Percentiles rank a stretch among this genome's conserved stretches.
Conservation (phyloP, 2,888 invertebrate genomes). For the Pocota personata region DNA sequence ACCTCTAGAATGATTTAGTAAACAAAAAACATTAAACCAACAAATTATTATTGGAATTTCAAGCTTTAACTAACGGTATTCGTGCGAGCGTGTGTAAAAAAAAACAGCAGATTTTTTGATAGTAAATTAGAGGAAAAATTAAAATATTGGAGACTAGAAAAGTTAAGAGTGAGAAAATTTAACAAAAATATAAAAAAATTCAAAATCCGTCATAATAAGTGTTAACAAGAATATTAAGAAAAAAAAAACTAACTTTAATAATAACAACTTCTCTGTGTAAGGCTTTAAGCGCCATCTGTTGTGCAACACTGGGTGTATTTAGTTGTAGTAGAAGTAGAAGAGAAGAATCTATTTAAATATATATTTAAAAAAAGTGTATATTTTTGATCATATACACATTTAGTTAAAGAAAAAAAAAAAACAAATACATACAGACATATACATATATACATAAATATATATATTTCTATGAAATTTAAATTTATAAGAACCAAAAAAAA, state of each 20-base stretch:
- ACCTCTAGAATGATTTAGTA: neutral
- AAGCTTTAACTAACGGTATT: slow-evolving; percentile 66
- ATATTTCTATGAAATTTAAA: slow-evolving; percentile 71
- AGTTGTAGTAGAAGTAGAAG: slow-evolving; percentile 39
- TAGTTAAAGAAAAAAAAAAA: slow-evolving; percentile 40
- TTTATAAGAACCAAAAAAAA: slow-evolving; percentile 7
- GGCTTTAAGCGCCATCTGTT: slow-evolving; percentile 72
- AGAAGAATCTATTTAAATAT: slow-evolving; percentile 59
- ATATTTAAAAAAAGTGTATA: slow-evolving; percentile 45
- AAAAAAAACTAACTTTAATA: neutral
- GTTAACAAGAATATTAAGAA: slow-evolving; percentile 43
- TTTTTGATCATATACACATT: slow-evolving; percentile 59
- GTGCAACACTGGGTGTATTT: slow-evolving; percentile 69
- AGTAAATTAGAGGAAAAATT: slow-evolving; percentile 16
- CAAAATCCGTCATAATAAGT: slow-evolving; percentile 61
- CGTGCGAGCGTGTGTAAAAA: slow-evolving; percentile 4
- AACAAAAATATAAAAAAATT: slow-evolving; percentile 18
- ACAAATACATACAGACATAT: slow-evolving; percentile 31
- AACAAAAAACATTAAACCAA: slow-evolving; percentile 8
- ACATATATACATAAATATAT: slow-evolving; percentile 42
- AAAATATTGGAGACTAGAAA: slow-evolving; percentile 10
- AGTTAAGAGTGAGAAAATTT: slow-evolving; percentile 64
- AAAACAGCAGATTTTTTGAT: slow-evolving; percentile 11
- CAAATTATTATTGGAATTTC: slow-evolving; percentile 24
- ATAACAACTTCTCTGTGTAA: slow-evolving; percentile 40